phyloP scores from a whole-genome alignment of 2,888 invertebrate genomes.

The Diarsia brunnea region DNA sequence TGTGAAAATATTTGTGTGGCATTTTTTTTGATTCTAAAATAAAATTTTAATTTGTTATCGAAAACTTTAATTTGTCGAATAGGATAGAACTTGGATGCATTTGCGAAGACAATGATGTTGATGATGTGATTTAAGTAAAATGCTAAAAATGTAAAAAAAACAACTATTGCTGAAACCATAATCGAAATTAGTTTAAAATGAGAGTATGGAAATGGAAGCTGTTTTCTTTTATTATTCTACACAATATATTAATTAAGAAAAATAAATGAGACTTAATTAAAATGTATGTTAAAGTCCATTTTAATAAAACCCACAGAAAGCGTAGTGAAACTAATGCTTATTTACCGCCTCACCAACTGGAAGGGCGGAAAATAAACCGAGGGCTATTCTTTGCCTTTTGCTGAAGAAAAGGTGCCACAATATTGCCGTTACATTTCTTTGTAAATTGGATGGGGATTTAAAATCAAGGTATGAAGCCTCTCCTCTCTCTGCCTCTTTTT shows the following conservation, averaged over 20 bases:
- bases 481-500: not conserved
- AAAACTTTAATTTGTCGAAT: not conserved
- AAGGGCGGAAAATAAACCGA: conserved; percentile 54
- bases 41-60: not conserved
- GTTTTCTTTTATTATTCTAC: no score
- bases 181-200: not conserved
- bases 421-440: conserved; percentile 16
- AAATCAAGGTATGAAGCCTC: not conserved
- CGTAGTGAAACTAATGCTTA: conserved; percentile 64
- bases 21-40: not conserved
- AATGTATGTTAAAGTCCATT: conserved; percentile 28
- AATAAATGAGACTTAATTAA: conserved; percentile 19
- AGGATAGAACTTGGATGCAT: not conserved
- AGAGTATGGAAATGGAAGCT: not conserved
- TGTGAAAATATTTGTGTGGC: not conserved
- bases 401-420: conserved; percentile 30
- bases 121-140: not conserved
- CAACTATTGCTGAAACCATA: not conserved
- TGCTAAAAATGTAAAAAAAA: no score
- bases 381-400: conserved; percentile 41
- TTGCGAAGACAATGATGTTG: not conserved
- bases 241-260: not conserved
- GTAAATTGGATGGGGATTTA: conserved; percentile 4
- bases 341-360: conserved; percentile 62
- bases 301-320: conserved; percentile 40